These are phyloP conservation scores for Brenthis hecate DNA, from an alignment of 2,888 invertebrate genomes.

Conservation along the genomic window DNA sequence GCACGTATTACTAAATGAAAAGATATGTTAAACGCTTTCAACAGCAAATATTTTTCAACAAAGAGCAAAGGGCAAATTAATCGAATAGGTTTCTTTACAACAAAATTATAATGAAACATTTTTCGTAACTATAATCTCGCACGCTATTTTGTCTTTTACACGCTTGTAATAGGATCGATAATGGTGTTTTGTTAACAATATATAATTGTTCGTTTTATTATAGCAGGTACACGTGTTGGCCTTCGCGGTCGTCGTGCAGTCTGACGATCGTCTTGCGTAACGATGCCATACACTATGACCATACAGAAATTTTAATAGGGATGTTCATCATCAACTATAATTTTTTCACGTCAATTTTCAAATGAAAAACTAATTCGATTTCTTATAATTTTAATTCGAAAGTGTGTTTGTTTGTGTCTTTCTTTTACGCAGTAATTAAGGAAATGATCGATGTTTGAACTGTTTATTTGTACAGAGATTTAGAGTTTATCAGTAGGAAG, in stretches of 20 bases:
- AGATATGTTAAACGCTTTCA: background rate
- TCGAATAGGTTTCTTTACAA: background rate
- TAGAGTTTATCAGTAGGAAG: too few relatives aligned
- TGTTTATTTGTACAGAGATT: too few relatives aligned
- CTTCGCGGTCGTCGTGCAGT: constrained; percentile 43
- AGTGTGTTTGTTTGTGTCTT: too few relatives aligned
- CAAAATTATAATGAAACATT: constrained; percentile 1
- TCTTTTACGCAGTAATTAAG: too few relatives aligned
- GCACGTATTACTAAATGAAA: too few relatives aligned
- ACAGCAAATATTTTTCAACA: background rate
- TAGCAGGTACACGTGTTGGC: constrained; percentile 31
- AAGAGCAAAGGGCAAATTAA: constrained; percentile 10
- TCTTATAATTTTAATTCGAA: too few relatives aligned
- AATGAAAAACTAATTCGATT: too few relatives aligned
- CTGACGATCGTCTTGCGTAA: constrained; percentile 36
- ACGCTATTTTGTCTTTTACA: constrained; percentile 5
- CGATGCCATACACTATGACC: background rate
- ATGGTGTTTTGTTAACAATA: constrained; percentile 6
- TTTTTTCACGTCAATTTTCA: background rate
- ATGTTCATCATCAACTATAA: background rate
- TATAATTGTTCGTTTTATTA: constrained; percentile 23
- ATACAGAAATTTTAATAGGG: background rate
- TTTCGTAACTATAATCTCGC: background rate
- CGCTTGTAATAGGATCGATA: constrained; percentile 13
- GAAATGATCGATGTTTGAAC: too few relatives aligned